Base-by-base conservation (phyloP, 2,113 vertebrate species). In the Rhynchopsitta pachyrhyncha region DNA sequence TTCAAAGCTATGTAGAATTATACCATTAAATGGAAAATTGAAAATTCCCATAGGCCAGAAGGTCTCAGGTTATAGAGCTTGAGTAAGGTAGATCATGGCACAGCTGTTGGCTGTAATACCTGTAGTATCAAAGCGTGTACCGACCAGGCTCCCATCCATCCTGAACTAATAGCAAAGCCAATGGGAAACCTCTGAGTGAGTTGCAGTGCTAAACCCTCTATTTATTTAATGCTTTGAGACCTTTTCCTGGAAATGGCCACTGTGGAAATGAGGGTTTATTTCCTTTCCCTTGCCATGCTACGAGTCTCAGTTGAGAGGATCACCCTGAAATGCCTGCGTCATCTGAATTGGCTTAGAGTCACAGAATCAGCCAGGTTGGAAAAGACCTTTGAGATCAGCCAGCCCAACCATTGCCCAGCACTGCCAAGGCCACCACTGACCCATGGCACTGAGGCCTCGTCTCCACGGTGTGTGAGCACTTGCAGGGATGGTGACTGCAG, bases 401-500 rank as follows among this genome's bases (percentile, higher is more conserved):
- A 59, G 33, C 20, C 55, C 55, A 22, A 57, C 31, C 55, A 1
- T n/a, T 22, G 8, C 52, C 31, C 19, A 57, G 13, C 55, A n/a
- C 13, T 57, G 55, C 55, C 55, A 7, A 59, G 33, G 33, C 55
- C 55, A 59, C 6, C 55, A 14, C 55, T 23, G 4, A n/a, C 33
- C 55, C 55, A n/a, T 15, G 55, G 55, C 55, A n/a, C 55, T 57
- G 55, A n/a, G 55, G 19, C 55, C 19, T 57, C 33, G 0, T 13
- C 8, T n/a, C 3, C 33, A 57, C 1, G 1, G 5, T 9, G 12
- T n/a, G 55, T n/a, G 55, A n/a, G 6, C 55, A 6, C 55, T n/a
- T 6, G 4, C 55, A 59, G 55, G 55, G 33, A 6, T 4, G 6
- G 55, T 59, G 55, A 13, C 55, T n/a, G 1, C 33, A 59, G 55